Evolutionary conservation across 2,113 vertebrate genomes (phyloP).

Genomic region (Pituophis catenifer): DNA sequence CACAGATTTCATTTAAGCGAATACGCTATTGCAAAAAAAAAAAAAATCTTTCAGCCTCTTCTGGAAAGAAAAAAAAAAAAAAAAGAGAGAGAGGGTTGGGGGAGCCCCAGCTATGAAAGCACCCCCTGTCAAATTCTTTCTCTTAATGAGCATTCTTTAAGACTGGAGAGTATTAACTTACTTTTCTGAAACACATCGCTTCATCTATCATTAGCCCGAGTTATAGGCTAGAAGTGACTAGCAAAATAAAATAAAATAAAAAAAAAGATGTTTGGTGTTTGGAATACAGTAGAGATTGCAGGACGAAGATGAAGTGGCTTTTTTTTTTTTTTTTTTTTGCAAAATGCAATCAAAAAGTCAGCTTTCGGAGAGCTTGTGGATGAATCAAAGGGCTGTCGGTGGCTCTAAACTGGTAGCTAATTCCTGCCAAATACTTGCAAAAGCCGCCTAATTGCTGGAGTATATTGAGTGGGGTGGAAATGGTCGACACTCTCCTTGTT

Average conservation of each 20-base stretch:
- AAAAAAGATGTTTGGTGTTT: neutral
- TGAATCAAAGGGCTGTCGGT: neutral
- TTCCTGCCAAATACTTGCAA: neutral
- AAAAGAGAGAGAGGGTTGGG: fast-evolving
- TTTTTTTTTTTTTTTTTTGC: neutral
- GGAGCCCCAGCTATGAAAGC: neutral
- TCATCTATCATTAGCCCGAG: neutral
- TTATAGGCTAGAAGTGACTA: neutral
- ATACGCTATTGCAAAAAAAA: neutral
- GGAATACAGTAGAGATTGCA: neutral
- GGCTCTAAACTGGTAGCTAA: neutral
- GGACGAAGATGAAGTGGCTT: neutral
- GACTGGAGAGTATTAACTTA: neutral
- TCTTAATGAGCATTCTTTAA: neutral
- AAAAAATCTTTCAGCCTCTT: neutral
- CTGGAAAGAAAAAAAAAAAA: neutral
- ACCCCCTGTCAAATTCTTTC: neutral
- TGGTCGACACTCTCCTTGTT: neutral
- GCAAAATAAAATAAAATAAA: neutral
- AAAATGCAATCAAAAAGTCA: neutral
- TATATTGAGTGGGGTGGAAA: neutral
- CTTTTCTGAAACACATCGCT: neutral
- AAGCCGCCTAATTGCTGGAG: neutral
- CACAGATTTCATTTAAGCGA: neutral
- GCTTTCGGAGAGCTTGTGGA: neutral